Conservation (phyloP, 1,140 invertebrate species). For the Zophobas morio region DNA sequence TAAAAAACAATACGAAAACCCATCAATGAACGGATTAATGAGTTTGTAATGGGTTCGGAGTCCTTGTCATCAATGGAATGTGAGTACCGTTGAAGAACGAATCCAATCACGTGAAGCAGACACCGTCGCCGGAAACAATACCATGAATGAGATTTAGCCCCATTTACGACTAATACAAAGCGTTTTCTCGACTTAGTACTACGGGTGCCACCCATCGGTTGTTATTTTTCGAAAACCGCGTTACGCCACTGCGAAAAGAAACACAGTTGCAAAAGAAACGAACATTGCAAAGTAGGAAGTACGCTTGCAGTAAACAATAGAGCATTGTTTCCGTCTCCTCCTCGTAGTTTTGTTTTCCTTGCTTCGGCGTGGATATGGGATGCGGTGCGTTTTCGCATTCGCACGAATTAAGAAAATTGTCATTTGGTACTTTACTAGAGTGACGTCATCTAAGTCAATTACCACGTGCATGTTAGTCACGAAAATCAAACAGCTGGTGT, state of each 20-base stretch:
- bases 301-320: slow-evolving; percentile 25
- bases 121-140: neutral
- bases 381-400: neutral
- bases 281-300: slow-evolving; percentile 11
- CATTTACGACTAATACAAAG: neutral
- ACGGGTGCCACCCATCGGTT: neutral
- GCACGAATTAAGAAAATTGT: slow-evolving; percentile 4
- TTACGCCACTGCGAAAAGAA: neutral
- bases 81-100: slow-evolving; percentile 17
- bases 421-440: neutral
- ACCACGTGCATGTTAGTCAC: neutral
- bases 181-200: neutral
- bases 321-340: slow-evolving; percentile 17
- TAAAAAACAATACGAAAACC: neutral
- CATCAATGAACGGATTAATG: slow-evolving; percentile 22
- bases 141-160: neutral
- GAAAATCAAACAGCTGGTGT: too few relatives aligned
- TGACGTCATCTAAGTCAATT: neutral
- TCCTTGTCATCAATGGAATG: slow-evolving; percentile 25
- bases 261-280: neutral
- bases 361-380: neutral
- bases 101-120: neutral
- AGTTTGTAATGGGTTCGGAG: slow-evolving; percentile 32
- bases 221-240: neutral
- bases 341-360: slow-evolving; percentile 2